These are phyloP conservation scores for Macaca nemestrina DNA, from an alignment of 2,113 vertebrate genomes.

Conservation along the genomic window DNA sequence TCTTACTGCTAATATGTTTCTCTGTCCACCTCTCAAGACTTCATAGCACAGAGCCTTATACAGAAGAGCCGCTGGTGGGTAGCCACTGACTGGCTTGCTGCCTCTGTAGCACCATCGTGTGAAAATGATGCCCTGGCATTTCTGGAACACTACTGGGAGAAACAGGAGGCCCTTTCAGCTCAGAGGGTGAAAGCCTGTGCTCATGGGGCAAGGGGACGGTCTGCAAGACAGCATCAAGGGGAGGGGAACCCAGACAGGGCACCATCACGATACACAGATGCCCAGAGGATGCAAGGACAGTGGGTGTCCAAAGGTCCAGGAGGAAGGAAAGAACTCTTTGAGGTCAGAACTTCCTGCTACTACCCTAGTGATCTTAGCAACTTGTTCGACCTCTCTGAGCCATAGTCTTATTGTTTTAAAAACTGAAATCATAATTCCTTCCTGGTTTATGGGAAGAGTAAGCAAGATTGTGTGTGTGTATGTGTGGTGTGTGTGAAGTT, in stretches of 20 bases:
- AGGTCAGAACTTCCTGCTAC: background rate
- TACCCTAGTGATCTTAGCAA: background rate
- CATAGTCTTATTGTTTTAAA: background rate
- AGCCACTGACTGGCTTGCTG: background rate
- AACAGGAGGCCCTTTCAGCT: background rate
- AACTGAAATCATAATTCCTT: background rate
- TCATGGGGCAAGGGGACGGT: accelerated
- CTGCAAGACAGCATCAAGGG: background rate
- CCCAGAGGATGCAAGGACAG: background rate
- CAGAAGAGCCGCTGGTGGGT: background rate
- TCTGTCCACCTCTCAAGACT: no score
- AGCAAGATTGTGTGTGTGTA: background rate
- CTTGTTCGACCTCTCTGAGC: background rate
- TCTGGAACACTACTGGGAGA: no score
- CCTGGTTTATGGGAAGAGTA: background rate
- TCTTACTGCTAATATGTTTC: background rate
- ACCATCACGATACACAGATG: background rate
- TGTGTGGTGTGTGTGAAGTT: background rate
- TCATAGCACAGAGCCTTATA: background rate
- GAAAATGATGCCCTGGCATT: background rate
- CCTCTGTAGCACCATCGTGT: background rate
- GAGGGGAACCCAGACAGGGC: background rate
- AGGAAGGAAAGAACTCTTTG: background rate
- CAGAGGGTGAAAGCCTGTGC: background rate
- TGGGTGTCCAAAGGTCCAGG: background rate